Evolutionary conservation across 2,797 vertebrate species (phyloP).

Genomic region (Trichosurus vulpecula): DNA sequence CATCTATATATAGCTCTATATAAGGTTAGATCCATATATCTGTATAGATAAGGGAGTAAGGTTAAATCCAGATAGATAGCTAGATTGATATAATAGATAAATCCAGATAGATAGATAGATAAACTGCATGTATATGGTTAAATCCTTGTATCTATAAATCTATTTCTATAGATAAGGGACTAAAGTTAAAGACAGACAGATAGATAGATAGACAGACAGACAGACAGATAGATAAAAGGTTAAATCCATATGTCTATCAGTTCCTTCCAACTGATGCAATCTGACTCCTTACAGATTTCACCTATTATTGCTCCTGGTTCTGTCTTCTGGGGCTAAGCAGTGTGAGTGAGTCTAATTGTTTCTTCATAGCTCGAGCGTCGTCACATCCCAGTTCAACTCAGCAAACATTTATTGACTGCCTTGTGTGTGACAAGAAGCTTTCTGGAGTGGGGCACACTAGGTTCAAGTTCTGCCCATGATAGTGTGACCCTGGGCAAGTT

Average conservation of each 20-base stretch:
- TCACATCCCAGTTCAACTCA: not conserved
- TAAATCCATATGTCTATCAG: not conserved
- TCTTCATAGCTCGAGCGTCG: not conserved
- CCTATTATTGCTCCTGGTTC: not conserved
- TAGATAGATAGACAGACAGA: too few relatives aligned
- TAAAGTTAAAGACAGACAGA: too few relatives aligned
- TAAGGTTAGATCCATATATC: not conserved
- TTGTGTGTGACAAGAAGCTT: not conserved
- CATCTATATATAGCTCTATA: not conserved
- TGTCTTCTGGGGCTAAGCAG: not conserved
- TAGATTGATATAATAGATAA: too few relatives aligned
- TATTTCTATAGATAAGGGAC: too few relatives aligned
- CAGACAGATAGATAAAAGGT: not conserved
- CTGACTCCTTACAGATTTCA: not conserved
- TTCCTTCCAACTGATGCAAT: not conserved
- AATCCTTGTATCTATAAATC: too few relatives aligned
- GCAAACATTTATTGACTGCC: not conserved
- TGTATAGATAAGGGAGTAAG: too few relatives aligned
- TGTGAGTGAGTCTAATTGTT: not conserved
- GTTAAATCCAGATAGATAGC: too few relatives aligned
- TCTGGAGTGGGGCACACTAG: not conserved
- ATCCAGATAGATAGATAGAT: too few relatives aligned
- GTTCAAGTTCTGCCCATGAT: not conserved
- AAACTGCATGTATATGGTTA: too few relatives aligned
- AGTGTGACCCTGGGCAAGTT: not conserved